phyloP scores from a whole-genome alignment of 2,113 vertebrate species.

The Mastomys natalensis region DNA sequence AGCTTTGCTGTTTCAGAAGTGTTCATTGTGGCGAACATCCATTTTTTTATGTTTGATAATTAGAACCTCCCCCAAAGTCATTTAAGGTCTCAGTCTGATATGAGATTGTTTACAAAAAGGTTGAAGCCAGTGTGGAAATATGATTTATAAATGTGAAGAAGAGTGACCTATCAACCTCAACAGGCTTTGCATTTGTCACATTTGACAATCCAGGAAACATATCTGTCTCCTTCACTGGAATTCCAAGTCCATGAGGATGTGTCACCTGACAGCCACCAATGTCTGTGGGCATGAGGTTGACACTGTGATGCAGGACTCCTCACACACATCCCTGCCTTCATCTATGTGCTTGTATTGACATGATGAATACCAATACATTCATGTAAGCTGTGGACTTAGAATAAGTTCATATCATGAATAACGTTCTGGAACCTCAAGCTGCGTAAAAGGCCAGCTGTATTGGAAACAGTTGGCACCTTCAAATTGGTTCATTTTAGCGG shows the following conservation, averaged over 20 bases:
- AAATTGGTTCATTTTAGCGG: slow-evolving; percentile 27
- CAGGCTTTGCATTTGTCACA: not conserved
- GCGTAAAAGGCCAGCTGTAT: not conserved
- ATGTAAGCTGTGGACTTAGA: not conserved
- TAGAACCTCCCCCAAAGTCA: not conserved
- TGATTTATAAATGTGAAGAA: not conserved
- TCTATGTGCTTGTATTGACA: not conserved
- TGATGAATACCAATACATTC: not conserved
- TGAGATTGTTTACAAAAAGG: not conserved
- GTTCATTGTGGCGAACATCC: slow-evolving; percentile 47
- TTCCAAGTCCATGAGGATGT: not conserved
- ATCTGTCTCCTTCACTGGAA: not conserved
- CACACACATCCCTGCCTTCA: not conserved
- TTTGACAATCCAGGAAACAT: not conserved
- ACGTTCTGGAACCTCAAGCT: not conserved
- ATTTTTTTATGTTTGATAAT: slow-evolving; percentile 51
- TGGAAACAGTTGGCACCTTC: not conserved
- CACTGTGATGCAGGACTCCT: not conserved
- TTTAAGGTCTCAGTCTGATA: slow-evolving; percentile 27
- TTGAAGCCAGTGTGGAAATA: not conserved
- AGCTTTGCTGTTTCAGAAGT: slow-evolving; percentile 35
- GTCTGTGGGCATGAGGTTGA: not conserved
- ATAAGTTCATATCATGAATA: slow-evolving; percentile 16
- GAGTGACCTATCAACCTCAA: not conserved
- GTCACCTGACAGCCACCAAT: not conserved